Evolutionary conservation across 2,888 invertebrate species (phyloP).

Genomic region (Lutraria lutraria): DNA sequence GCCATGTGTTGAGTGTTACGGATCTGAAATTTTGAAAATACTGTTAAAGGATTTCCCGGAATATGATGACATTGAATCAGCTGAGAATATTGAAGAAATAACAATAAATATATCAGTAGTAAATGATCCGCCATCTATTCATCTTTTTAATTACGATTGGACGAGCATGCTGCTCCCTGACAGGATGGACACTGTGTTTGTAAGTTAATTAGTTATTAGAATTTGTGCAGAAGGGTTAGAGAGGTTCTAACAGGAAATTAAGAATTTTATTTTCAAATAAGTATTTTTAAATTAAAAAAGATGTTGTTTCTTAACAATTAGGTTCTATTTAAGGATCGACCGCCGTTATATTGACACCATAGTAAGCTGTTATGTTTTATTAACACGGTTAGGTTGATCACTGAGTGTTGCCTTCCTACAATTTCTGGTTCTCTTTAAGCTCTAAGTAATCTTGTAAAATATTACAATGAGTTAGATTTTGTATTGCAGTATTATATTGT

Average conservation of each 20-base stretch:
- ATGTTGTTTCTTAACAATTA: not conserved
- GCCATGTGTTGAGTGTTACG: slow-evolving; percentile 43
- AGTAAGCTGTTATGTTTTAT: not conserved
- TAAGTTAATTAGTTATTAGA: not conserved
- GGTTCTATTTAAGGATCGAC: not conserved
- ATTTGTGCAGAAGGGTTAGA: no score
- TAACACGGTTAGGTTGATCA: no score
- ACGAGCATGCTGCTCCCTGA: slow-evolving; percentile 24
- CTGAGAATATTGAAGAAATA: slow-evolving; percentile 8
- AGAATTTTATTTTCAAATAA: not conserved
- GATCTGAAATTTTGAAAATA: slow-evolving; percentile 8
- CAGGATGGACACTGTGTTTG: slow-evolving; percentile 37
- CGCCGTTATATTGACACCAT: not conserved
- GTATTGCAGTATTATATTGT: no score
- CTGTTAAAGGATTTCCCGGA: slow-evolving; percentile 28
- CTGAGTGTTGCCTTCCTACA: no score
- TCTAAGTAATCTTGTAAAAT: no score
- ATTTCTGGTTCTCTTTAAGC: no score
- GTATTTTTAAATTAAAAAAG: not conserved
- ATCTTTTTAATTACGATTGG: not conserved
- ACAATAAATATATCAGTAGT: slow-evolving; percentile 22
- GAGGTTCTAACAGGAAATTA: not conserved
- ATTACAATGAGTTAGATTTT: no score
- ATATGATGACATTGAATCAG: slow-evolving; percentile 20
- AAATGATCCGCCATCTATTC: slow-evolving; percentile 44